Evolutionary conservation across 2,888 invertebrate species (phyloP), one percentile per base, ranked within the genome.

Genomic region (Stegana nigrithorax): DNA sequence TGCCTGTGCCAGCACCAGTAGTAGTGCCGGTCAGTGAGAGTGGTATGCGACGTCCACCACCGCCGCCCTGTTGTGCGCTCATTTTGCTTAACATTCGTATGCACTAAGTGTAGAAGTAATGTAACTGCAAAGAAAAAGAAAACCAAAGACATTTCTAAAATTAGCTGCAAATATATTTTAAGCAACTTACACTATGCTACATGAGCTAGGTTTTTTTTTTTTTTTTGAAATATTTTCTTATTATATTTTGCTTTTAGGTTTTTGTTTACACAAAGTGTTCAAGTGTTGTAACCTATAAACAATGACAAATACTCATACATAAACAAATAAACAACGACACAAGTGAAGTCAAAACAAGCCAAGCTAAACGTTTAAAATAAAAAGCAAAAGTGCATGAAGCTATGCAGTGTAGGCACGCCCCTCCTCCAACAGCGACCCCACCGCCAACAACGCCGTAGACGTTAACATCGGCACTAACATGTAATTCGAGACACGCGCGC

Each of bases 21-120:
- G 80, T 64, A 17, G 77, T 76, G 12, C 75, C 68, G 60, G 64
- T 70, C 14, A 78, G 59, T 0, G 80, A 78, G 2, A 80, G 61
- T 4, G 77, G 73, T 1, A 73, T 69, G 23, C 79, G 75, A n/a
- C 79, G 73, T n/a, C 68, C 73, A 1, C 65, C 67, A 2, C 65
- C 69, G 14, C 68, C 60, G 0, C 58, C 42, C 66, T 70, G 58
- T 62, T 82, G 82, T 19, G 75, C 71, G 51, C 65, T 67, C 66
- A 76, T 71, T 71, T 85, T 84, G 32, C 84, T 70, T 51, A 82
- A 75, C 84, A 84, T 84, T 67, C 27, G 17, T 42, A 47, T 47
- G 23, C 4, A 45, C 67, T 66, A 62, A 65, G 62, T 62, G 73
- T 66, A 63, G 1, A 67, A 75, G 21, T 60, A 50, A 50, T 14